Evolutionary conservation across 1,140 invertebrate species (phyloP), one percentile per base, ranked within the genome.

Genomic region (Chlorops oryzae): DNA sequence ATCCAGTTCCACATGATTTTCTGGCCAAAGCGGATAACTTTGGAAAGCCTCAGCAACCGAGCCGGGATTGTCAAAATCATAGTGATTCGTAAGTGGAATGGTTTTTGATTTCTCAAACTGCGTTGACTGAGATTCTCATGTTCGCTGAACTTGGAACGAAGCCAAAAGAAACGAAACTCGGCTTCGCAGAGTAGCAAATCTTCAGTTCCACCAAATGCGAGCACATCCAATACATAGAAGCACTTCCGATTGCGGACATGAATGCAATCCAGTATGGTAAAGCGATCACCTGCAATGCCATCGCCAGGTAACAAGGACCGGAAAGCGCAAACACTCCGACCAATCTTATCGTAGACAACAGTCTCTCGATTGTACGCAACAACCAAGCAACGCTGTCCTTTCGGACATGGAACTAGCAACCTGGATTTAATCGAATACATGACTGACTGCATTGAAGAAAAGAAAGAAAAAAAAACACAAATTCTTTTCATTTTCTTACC

Each of bases 201-300:
- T 54, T 85, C 81, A 54, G 80, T 81, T n/a, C n/a, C n/a, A 54
- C 85, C 89, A 89, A 90, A 96, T 35, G 80, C 81, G 34, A 96
- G 74, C 5, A 91, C 74, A 72, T 96, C 92, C 39, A 95, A 66
- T 2, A 91, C 77, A 71, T 84, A 92, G 65, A 85, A 86, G 1
- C 75, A 81, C 48, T 84, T 80, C 27, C 72, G 63, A 1, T 73
- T 54, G 54, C 81, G 78, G 58, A 78, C 72, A 72, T 82, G 91
- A 28, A 96, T 79, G 65, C 90, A 90, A 71, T 95, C 92, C 4
- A 95, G 59, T 39, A 93, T 80, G 27, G 63, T 72, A 20, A 59
- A 57, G 32, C 61, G 47, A 21, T 65, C 56, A 50, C 73, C 50
- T n/a, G 39, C 21, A 23, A 65, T 79, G 12, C 89, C 88, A 50